Evolutionary conservation across 2,113 vertebrate genomes (phyloP).

Genomic region (Carollia perspicillata): DNA sequence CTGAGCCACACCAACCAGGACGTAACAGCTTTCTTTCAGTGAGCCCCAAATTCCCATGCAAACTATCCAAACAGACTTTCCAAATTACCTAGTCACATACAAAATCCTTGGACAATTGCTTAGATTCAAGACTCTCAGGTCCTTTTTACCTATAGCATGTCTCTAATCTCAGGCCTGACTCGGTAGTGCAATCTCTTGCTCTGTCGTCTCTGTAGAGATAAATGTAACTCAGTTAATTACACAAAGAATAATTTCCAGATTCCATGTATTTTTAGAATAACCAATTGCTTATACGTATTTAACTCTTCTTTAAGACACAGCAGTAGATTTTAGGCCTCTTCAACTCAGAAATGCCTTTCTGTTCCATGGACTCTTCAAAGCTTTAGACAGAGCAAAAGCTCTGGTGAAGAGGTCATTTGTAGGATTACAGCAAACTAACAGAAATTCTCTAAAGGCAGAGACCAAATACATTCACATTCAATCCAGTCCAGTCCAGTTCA

Average conservation of each 20-base stretch:
- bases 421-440: neutral
- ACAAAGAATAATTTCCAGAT: conserved; percentile 33
- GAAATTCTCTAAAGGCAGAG: neutral
- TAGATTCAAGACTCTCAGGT: neutral
- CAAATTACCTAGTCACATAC: neutral
- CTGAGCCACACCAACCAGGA: too few species aligned
- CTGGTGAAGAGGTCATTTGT: neutral
- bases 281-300: neutral
- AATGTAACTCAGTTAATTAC: conserved; percentile 21
- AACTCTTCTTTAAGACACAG: neutral
- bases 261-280: conserved; percentile 23
- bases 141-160: conserved; percentile 61
- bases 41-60: neutral
- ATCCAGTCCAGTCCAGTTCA: neutral
- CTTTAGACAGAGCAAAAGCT: neutral
- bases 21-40: neutral
- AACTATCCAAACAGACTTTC: neutral
- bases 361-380: neutral
- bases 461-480: neutral
- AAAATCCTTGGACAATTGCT: neutral
- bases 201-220: conserved; percentile 51
- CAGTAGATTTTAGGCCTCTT: neutral
- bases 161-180: conserved; percentile 57
- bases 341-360: conserved; percentile 19
- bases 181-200: conserved; percentile 52